Conservation (phyloP, 2,113 vertebrate species). For the Myxocyprinus asiaticus region DNA sequence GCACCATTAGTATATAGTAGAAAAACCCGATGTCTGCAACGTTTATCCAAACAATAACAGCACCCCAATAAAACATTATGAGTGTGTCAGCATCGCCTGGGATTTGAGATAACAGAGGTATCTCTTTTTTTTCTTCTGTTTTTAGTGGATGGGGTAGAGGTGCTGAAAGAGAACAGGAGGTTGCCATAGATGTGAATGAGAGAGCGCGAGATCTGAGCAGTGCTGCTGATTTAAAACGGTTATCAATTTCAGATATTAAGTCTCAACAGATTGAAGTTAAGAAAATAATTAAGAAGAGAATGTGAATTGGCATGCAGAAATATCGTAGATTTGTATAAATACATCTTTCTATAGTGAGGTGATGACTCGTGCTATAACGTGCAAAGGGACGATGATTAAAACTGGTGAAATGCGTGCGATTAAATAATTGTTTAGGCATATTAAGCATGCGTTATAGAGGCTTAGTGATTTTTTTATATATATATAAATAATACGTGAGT, state of each 20-base stretch:
- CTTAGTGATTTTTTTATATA: too few relatives aligned
- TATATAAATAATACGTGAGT: too few relatives aligned
- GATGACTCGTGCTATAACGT: too few relatives aligned
- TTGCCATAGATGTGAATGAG: constrained; percentile 25
- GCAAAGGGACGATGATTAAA: too few relatives aligned
- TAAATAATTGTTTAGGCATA: too few relatives aligned
- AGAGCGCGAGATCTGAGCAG: not conserved
- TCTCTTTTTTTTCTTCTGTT: not conserved
- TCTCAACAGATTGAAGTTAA: not conserved
- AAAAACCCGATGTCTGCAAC: not conserved
- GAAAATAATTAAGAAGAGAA: not conserved
- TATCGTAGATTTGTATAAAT: not conserved
- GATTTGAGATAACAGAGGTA: not conserved
- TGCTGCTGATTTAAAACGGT: not conserved
- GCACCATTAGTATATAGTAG: not conserved
- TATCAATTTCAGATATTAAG: too few relatives aligned
- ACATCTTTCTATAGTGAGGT: too few relatives aligned
- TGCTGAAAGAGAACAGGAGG: constrained; percentile 33
- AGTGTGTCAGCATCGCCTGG: not conserved
- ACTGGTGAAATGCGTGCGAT: too few relatives aligned
- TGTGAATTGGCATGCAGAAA: not conserved
- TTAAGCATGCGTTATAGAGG: too few relatives aligned
- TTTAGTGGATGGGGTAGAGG: constrained; percentile 23
- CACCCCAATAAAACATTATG: too few relatives aligned
- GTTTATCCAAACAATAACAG: constrained; percentile 7